phyloP scores from a whole-genome alignment of 2,113 vertebrate genomes.

The Leucopsar rothschildi region DNA sequence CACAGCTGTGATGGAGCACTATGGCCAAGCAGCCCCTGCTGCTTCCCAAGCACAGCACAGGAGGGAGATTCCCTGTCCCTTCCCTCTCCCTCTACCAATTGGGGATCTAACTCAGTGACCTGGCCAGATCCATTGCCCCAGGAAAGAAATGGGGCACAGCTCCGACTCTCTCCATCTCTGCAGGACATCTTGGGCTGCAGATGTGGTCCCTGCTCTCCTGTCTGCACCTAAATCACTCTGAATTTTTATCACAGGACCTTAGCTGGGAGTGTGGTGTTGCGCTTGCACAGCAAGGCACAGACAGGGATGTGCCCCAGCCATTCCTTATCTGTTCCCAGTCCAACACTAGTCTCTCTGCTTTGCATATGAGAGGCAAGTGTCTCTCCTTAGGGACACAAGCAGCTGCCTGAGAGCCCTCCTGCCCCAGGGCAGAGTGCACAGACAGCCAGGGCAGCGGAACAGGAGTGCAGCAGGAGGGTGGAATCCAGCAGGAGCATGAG shows the following conservation, averaged over 20 bases:
- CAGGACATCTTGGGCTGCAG: background rate
- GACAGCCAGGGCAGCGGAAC: accelerated
- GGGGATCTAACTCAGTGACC: background rate
- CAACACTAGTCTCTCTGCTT: background rate
- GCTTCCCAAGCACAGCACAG: background rate
- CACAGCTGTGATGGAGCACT: accelerated
- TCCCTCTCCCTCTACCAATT: accelerated
- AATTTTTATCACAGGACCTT: background rate
- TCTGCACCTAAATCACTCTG: background rate
- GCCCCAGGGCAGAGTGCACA: accelerated
- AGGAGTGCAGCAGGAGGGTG: background rate
- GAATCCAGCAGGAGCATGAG: accelerated
- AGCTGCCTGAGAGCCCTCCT: background rate
- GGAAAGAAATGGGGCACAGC: background rate
- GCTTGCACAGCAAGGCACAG: background rate
- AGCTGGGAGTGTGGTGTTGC: background rate
- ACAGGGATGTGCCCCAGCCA: background rate
- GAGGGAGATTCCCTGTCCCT: background rate
- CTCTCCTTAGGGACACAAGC: accelerated
- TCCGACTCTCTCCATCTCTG: accelerated
- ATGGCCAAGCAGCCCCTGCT: accelerated
- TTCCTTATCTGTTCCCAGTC: background rate
- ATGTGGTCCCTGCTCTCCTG: accelerated
- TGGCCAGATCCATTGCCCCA: accelerated
- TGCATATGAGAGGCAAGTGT: background rate